Base-by-base conservation (phyloP, 1,140 invertebrate species). In the Araneus ventricosus region DNA sequence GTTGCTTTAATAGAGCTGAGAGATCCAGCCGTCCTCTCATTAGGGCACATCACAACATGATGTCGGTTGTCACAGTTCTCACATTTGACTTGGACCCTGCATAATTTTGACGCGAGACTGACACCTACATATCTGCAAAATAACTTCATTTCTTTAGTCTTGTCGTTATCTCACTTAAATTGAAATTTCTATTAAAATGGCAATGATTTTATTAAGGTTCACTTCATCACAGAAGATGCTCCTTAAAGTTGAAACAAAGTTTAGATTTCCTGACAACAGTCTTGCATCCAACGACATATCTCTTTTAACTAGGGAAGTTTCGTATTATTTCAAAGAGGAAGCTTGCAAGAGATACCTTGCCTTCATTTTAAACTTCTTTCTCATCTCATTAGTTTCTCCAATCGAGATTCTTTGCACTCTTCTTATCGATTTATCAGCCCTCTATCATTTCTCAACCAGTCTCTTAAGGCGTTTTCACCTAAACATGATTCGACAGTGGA, bases 401-500 rank as follows among this genome's bases (percentile, higher is more conserved):
- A 14, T 59, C n/a, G 1, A 0, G 27, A 67, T 70, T 30, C 27
- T 57, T 24, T 80, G 34, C 5, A 17, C n/a, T 4, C 22, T 10
- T 14, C 41, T 45, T 84, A 45, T 89, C 24, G n/a, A 20, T 39
- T 0, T 3, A 7, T 30, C 4, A 59, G 7, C 0, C 17, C 27
- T 8, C 41, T 80, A 45, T 84, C 45, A 30, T 70, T 70, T 67
- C 22, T 67, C n/a, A 70, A 6, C 37, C 57, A 91, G 17, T 0
- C 24, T 91, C 45, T 61, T 37, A 91, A 39, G 34, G 61, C 0
- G 41, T 91, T 79, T 37, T 91, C 75, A 37, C 1, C 8, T 27
- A 91, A 63, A 84, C 52, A 91, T 4, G 24, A 41, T 92, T 95
- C 85, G 2, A 95, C 94, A 95, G 89, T 0, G 94, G 94, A 34